Conservation (phyloP, 1,140 invertebrate species). For the Frieseomelitta varia region DNA sequence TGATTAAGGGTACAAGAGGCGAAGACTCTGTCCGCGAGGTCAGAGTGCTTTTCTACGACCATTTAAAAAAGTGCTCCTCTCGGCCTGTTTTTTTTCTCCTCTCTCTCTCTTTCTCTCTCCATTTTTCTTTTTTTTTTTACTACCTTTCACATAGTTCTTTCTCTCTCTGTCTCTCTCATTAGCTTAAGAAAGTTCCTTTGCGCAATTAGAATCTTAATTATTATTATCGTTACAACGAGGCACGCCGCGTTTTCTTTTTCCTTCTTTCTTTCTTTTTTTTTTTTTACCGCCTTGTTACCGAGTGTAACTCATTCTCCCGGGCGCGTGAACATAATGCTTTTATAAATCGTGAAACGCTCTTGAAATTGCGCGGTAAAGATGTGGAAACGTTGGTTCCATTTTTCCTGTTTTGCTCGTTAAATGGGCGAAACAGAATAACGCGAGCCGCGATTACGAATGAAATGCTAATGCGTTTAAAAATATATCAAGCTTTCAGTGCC, state of each 20-base stretch:
- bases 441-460: background rate
- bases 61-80: background rate
- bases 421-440: background rate
- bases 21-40: background rate
- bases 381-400: background rate
- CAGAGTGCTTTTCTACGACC: background rate
- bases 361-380: background rate
- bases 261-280: background rate
- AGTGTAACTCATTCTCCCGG: conserved; percentile 2
- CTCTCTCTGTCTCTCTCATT: conserved; percentile 27
- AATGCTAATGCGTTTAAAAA: background rate
- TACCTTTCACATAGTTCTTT: background rate
- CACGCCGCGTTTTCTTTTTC: background rate
- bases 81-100: conserved; percentile 15
- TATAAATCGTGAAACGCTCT: background rate
- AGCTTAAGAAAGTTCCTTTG: conserved; percentile 46
- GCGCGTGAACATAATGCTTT: background rate
- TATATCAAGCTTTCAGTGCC: background rate
- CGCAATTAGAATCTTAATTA: conserved; percentile 47
- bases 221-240: conserved; percentile 27
- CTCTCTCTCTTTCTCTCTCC: background rate
- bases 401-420: background rate
- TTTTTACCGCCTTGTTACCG: background rate
- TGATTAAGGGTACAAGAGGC: conserved; percentile 30
- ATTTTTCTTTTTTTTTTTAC: background rate